A percentile compares a stretch with the other conserved stretches of the same genome.
Conservation (phyloP, 2,797 vertebrate species). For the Spatula versicolor region DNA sequence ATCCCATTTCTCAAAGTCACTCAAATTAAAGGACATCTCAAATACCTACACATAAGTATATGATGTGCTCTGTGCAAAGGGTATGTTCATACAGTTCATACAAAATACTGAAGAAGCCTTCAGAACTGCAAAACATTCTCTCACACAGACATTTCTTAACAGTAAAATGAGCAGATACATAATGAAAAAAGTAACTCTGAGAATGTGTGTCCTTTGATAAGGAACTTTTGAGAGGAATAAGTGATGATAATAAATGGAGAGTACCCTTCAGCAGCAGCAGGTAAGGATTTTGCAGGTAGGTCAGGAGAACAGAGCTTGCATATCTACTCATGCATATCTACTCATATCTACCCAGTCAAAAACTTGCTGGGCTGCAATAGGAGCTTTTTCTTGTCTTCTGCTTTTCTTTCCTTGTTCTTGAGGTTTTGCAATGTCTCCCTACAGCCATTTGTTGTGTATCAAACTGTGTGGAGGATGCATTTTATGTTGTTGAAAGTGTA, state of each 20-base stretch:
- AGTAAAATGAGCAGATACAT: not conserved
- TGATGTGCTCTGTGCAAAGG: fast-evolving
- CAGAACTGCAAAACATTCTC: not conserved
- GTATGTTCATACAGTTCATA: not conserved
- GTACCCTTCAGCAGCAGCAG: not conserved
- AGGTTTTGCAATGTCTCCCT: not conserved
- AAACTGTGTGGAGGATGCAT: not conserved
- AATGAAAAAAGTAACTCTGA: not conserved
- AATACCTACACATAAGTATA: not conserved
- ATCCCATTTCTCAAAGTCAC: not conserved
- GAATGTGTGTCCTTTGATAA: not conserved
- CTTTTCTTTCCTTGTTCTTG: not conserved
- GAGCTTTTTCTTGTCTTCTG: not conserved
- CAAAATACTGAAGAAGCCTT: not conserved
- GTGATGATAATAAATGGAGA: not conserved
- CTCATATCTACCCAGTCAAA: not conserved
- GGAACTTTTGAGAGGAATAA: not conserved
- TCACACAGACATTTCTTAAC: not conserved
- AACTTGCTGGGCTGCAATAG: not conserved
- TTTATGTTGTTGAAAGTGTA: not conserved
- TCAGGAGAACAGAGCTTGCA: not conserved
- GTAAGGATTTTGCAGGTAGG: not conserved
- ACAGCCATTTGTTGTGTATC: not conserved
- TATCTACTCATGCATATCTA: not conserved
- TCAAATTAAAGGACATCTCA: not conserved